These are phyloP conservation scores for Drosophila lutescens DNA, from an alignment of 2,888 invertebrate genomes.

Conservation along the genomic window DNA sequence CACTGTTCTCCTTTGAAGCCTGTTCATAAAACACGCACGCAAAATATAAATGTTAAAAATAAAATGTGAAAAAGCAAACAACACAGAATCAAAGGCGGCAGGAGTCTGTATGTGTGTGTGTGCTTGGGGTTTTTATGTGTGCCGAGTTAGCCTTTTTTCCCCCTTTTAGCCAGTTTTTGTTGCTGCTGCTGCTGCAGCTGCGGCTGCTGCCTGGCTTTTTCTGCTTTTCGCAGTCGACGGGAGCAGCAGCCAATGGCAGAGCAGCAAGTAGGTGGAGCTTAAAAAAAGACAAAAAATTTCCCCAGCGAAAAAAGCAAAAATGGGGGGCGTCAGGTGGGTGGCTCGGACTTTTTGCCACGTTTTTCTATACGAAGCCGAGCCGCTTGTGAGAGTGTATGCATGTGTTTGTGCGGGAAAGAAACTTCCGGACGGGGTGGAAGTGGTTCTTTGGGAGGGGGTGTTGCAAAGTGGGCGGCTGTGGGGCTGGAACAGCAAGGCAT, in stretches of 20 bases:
- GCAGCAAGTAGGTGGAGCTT: slow-evolving; percentile 83
- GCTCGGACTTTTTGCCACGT: slow-evolving; percentile 72
- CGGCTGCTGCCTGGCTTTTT: slow-evolving; percentile 21
- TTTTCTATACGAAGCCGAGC: slow-evolving; percentile 75
- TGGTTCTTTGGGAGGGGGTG: background rate
- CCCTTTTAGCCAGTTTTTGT: slow-evolving; percentile 65
- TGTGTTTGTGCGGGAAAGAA: slow-evolving; percentile 15
- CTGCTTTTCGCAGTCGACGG: slow-evolving; percentile 29
- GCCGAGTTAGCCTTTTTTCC: slow-evolving; percentile 79
- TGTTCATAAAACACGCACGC: slow-evolving; percentile 52
- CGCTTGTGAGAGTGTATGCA: slow-evolving; percentile 10
- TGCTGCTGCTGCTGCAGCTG: slow-evolving; percentile 52
- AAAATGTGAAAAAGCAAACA: slow-evolving; percentile 80
- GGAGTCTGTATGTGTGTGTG: slow-evolving; percentile 31
- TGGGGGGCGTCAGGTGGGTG: slow-evolving; percentile 51
- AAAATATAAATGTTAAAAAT: slow-evolving; percentile 81
- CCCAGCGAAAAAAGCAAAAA: slow-evolving; percentile 63
- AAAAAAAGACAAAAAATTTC: slow-evolving; percentile 81
- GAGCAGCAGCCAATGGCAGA: slow-evolving; percentile 79
- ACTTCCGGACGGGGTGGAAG: background rate
- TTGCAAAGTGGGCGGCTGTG: slow-evolving; percentile 2
- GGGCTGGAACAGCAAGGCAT: slow-evolving; percentile 3
- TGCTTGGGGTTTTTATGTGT: slow-evolving; percentile 60
- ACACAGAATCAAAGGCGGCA: slow-evolving; percentile 70
- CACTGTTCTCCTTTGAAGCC: slow-evolving; percentile 18